Evolutionary conservation across 2,113 vertebrate species (phyloP), one percentile per base, ranked within the genome.

Genomic region (Saccopteryx leptura): DNA sequence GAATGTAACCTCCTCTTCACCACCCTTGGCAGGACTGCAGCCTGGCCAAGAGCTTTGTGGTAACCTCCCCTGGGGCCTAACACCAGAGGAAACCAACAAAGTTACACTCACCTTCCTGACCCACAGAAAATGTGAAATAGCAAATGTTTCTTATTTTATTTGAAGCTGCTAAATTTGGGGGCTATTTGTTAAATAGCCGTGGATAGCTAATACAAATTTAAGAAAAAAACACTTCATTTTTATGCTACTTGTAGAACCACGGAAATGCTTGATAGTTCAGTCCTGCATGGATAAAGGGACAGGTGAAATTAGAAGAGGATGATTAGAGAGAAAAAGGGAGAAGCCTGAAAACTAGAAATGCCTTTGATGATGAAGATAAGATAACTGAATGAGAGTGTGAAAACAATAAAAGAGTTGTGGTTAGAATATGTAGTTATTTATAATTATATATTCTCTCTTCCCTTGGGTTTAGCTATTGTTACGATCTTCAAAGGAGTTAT

Each of bases 401-500:
- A 48, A 12, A 56, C 13, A 72, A 21, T 9, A 18, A 28, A 46
- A 60, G 19, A 69, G 23, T 33, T 58, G 23, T 76, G 12, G 14
- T 52, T 13, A 24, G 28, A 72, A 72, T 69, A n/a, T 39, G 18
- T 12, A 65, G 26, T 46, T 84, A 14, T 39, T 65, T 82, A 24
- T 58, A 88, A 65, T 48, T 39, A 66, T 72, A 72, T 92, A 60
- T 90, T 60, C 61, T 94, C 71, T 56, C 46, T 81, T 86, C 28
- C 39, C 26, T 54, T 61, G n/a, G 33, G 17, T 68, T 90, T 52
- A 52, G 13, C 52, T 60, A 54, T 17, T 88, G 48, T 86, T 2
- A 88, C 12, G 50, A 58, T 65, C 2, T 71, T 48, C 26, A 68
- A 33, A 23, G 2, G 19, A 74, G 3, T 24, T 85, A 4, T 50